Percentiles rank a stretch among this genome's conserved stretches.
phyloP scores from a whole-genome alignment of 2,113 vertebrate species.

The Lasiurus cinereus region DNA sequence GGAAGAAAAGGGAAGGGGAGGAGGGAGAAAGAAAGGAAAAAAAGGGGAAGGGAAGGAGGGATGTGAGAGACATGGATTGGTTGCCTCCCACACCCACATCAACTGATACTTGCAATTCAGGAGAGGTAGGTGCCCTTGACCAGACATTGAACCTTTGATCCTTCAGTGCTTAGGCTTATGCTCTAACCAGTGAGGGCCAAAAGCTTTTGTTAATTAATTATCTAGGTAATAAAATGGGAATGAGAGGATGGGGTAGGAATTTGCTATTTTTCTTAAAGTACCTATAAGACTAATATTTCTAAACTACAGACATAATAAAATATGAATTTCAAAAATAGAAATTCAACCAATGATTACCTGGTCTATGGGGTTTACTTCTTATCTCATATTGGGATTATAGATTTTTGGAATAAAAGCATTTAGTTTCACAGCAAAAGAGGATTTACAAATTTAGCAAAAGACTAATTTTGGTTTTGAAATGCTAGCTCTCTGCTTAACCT shows the following conservation, averaged over 20 bases:
- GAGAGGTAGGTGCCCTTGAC: no score
- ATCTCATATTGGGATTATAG: background rate
- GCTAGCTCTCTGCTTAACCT: background rate
- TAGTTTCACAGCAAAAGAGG: constrained; percentile 28
- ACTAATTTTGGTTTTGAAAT: constrained; percentile 43
- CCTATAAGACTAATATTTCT: background rate
- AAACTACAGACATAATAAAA: background rate
- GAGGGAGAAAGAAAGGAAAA: no score
- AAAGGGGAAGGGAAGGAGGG: no score
- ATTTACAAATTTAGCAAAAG: background rate
- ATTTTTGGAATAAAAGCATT: constrained; percentile 3
- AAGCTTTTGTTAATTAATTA: background rate
- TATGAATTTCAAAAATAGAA: background rate
- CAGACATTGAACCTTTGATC: no score
- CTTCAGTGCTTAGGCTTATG: no score
- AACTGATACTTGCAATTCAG: no score
- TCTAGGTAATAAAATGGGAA: constrained; percentile 11
- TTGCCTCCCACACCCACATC: no score
- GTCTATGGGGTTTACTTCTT: background rate
- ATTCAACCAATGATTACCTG: background rate
- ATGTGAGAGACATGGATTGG: no score
- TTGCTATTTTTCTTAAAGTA: background rate
- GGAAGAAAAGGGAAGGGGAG: no score
- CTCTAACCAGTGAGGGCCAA: background rate
- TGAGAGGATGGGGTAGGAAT: background rate